Evolutionary conservation across 2,113 vertebrate genomes (phyloP).

Genomic region (Cisticola juncidis): DNA sequence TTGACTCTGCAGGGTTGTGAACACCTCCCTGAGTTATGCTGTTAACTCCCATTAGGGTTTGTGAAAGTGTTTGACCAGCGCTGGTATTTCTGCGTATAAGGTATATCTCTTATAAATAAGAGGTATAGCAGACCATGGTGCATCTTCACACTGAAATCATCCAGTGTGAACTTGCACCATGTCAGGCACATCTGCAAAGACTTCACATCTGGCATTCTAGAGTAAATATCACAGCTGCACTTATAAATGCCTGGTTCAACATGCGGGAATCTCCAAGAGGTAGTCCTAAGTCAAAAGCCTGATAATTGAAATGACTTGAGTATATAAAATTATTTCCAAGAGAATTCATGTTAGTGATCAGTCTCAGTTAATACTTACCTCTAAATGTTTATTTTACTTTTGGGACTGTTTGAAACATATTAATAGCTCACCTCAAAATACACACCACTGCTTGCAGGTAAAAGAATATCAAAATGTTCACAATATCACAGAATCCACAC

Average conservation of each 20-base stretch:
- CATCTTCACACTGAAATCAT: neutral
- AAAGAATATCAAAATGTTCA: neutral
- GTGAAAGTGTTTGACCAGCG: neutral
- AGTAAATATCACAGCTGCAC: neutral
- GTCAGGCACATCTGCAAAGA: neutral
- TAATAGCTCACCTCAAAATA: neutral
- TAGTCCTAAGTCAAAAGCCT: constrained; percentile 15
- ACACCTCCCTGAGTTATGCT: neutral
- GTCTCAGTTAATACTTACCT: neutral
- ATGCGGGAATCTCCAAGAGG: neutral
- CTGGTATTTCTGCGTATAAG: neutral
- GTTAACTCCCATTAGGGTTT: neutral
- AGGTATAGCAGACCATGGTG: neutral
- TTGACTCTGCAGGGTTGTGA: neutral
- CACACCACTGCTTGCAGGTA: neutral
- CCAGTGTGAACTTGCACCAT: neutral
- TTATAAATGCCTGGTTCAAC: neutral
- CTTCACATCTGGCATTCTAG: neutral
- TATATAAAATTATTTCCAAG: neutral
- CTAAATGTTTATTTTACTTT: neutral
- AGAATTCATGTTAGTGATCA: neutral
- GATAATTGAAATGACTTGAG: neutral
- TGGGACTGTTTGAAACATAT: neutral
- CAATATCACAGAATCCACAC: neutral
- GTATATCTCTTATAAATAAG: neutral